Evolutionary conservation across 2,113 vertebrate species (phyloP).

Genomic region (Scalopus aquaticus): DNA sequence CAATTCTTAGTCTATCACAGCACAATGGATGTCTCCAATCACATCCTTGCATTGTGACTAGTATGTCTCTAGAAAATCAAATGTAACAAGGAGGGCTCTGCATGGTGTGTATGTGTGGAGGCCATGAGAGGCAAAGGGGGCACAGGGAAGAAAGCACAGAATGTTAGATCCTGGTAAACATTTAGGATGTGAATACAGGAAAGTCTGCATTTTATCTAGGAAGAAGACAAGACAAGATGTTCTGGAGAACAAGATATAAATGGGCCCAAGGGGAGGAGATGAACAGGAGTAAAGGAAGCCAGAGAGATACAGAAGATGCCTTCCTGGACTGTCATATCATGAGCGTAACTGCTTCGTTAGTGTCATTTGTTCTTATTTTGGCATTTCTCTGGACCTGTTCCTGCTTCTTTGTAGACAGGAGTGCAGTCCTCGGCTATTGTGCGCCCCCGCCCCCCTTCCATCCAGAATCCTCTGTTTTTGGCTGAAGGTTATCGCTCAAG

Average conservation of each 20-base stretch:
- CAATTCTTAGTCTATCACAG: background rate
- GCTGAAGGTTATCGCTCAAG: background rate
- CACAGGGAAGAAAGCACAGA: background rate
- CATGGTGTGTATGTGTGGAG: background rate
- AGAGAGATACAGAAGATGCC: background rate
- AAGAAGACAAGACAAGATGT: background rate
- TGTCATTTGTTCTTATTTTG: background rate
- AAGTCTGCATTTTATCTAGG: background rate
- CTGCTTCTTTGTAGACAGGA: background rate
- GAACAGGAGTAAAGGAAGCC: background rate
- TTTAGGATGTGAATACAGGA: background rate
- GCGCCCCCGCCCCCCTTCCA: background rate
- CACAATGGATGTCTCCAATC: background rate
- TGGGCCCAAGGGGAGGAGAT: background rate
- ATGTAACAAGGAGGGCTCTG: background rate
- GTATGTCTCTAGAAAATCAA: background rate
- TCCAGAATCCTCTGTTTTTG: background rate
- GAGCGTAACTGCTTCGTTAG: background rate
- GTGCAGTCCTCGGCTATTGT: accelerated
- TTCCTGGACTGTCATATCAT: background rate
- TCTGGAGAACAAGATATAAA: background rate
- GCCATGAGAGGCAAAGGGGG: background rate
- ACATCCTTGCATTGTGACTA: background rate
- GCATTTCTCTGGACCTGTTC: background rate
- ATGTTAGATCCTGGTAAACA: background rate